A percentile compares a stretch with the other conserved stretches of the same genome.
Conservation (phyloP, 2,797 vertebrate species). For the Parotocinclus haroldoi region DNA sequence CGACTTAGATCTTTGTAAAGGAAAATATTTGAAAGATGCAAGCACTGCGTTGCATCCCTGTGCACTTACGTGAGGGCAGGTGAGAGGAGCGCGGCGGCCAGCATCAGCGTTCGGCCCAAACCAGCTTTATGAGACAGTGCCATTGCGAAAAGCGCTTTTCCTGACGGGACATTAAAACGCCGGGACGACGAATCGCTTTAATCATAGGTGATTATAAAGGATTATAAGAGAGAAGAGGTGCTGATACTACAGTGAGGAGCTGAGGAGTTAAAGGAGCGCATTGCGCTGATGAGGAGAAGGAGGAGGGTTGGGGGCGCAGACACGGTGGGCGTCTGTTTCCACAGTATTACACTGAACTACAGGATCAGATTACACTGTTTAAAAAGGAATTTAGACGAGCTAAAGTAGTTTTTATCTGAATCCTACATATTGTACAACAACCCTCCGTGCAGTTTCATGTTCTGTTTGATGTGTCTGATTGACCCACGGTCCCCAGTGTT, state of each 20-base stretch:
- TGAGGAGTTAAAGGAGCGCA: constrained; percentile 65
- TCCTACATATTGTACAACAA: background rate
- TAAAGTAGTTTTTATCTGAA: constrained; percentile 7
- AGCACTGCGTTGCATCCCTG: constrained; percentile 4
- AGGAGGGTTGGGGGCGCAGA: constrained; percentile 66
- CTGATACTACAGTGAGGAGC: constrained; percentile 60
- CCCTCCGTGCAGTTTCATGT: background rate
- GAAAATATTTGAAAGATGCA: background rate
- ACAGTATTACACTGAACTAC: constrained; percentile 43
- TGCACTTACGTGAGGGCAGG: constrained; percentile 80
- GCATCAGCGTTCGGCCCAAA: constrained; percentile 77
- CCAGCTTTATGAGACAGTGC: constrained; percentile 72
- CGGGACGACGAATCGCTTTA: constrained; percentile 50
- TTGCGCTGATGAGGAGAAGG: constrained; percentile 45
- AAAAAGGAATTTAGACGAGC: constrained; percentile 15
- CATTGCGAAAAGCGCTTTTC: constrained; percentile 71
- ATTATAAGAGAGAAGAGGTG: constrained; percentile 58
- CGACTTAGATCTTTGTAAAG: no score
- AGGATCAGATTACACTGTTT: constrained; percentile 21
- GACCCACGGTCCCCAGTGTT: background rate
- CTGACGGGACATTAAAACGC: constrained; percentile 79
- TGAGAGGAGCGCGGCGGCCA: constrained; percentile 76
- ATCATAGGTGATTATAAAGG: constrained; percentile 38
- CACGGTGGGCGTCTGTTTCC: constrained; percentile 68
- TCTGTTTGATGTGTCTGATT: background rate